Conservation (phyloP, 2,888 invertebrate genomes). For the Oxycera nigricornis region DNA sequence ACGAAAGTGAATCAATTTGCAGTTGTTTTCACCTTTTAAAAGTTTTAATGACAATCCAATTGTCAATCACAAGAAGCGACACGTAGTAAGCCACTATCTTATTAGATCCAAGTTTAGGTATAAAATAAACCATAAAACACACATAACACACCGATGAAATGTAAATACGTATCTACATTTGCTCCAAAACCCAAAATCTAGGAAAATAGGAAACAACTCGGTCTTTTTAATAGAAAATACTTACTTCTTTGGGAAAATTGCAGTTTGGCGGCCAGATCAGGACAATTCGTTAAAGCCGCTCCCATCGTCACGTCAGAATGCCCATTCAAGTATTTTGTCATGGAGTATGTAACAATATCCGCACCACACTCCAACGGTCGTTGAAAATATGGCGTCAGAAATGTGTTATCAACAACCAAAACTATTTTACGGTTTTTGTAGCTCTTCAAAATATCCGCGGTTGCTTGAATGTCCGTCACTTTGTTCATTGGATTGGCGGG, state of each 20-base stretch:
- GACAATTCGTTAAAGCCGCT: constrained; percentile 76
- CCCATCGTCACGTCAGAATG: constrained; percentile 99
- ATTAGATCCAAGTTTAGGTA: too few species aligned
- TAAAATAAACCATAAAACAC: too few species aligned
- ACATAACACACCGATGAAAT: too few species aligned
- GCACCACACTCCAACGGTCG: constrained; percentile 89
- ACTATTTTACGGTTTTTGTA: constrained; percentile 63
- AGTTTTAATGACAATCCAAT: too few species aligned
- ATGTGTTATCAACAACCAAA: constrained; percentile 93
- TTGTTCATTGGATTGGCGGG: constrained; percentile 94
- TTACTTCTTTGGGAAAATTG: constrained; percentile 88
- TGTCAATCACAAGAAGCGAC: too few species aligned
- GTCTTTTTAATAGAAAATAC: too few species aligned
- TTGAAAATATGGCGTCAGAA: constrained; percentile 90
- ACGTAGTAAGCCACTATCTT: too few species aligned
- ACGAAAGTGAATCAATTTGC: too few species aligned
- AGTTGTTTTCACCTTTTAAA: too few species aligned
- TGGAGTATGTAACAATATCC: constrained; percentile 88
- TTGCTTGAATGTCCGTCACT: constrained; percentile 82
- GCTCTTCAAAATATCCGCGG: constrained; percentile 69
- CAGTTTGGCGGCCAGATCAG: constrained; percentile 73
- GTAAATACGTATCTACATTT: too few species aligned
- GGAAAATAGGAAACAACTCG: too few species aligned
- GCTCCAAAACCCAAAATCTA: too few species aligned
- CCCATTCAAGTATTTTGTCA: constrained; percentile 98